These are phyloP conservation scores for Poeciliopsis turneri DNA, from an alignment of 2,797 vertebrate genomes.

Conservation along the genomic window DNA sequence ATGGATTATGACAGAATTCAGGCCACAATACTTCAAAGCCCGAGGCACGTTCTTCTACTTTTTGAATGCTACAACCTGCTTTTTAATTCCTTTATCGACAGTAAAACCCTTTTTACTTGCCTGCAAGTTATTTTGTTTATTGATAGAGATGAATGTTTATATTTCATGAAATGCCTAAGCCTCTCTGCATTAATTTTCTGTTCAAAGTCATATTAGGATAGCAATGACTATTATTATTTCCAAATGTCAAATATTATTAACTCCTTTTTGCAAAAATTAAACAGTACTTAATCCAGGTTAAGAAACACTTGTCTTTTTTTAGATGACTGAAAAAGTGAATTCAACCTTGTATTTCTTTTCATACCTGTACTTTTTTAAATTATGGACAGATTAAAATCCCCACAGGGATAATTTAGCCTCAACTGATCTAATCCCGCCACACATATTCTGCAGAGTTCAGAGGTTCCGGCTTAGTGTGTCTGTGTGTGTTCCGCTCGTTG, in stretches of 20 bases:
- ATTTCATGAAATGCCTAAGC: neutral
- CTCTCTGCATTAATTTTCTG: neutral
- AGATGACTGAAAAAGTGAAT: neutral
- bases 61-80: neutral
- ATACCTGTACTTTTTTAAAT: constrained; percentile 16
- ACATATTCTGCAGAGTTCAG: constrained; percentile 50
- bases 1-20: neutral
- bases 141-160: neutral
- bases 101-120: neutral
- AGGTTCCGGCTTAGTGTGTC: constrained; percentile 55
- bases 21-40: neutral
- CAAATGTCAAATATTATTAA: neutral
- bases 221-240: neutral
- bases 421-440: constrained; percentile 50
- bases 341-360: neutral
- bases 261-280: neutral
- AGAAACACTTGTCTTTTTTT: neutral
- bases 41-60: neutral
- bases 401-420: constrained; percentile 41
- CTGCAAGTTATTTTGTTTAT: neutral
- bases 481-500: constrained; percentile 54
- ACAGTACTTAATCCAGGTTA: neutral
- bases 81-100: neutral
- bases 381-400: constrained; percentile 33
- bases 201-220: neutral